These are phyloP conservation scores for Heliconius himera DNA, from an alignment of 1,140 invertebrate genomes.

Conservation along the genomic window DNA sequence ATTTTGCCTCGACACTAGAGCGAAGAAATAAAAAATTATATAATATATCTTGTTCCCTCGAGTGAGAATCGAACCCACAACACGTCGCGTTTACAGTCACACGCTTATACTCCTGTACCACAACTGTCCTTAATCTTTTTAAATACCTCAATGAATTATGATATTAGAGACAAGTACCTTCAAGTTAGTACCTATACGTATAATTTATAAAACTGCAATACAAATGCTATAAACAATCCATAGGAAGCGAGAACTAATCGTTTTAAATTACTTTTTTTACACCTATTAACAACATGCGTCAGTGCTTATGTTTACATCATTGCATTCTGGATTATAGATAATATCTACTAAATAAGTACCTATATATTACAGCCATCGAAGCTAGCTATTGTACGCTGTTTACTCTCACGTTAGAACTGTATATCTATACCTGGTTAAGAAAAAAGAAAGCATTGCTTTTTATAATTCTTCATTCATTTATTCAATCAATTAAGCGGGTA, in stretches of 20 bases:
- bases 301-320: conserved; percentile 7
- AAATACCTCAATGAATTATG: background rate
- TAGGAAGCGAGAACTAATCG: conserved; percentile 8
- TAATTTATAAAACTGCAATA: background rate
- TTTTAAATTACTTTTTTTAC: conserved; percentile 10
- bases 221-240: conserved; percentile 32
- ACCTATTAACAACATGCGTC: conserved; percentile 2
- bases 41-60: too few relatives aligned
- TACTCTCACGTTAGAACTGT: conserved; percentile 5
- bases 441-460: background rate
- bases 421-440: background rate
- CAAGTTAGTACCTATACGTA: background rate
- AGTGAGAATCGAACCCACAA: too few relatives aligned
- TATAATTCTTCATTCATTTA: background rate
- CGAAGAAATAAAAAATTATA: too few relatives aligned
- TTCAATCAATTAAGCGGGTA: background rate
- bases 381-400: background rate
- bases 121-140: background rate
- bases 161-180: background rate
- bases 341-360: background rate
- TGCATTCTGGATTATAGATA: conserved; percentile 7
- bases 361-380: background rate
- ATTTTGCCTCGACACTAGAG: too few relatives aligned
- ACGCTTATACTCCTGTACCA: too few relatives aligned
- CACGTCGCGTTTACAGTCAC: too few relatives aligned